phyloP scores from a whole-genome alignment of 2,113 vertebrate genomes.

The Conger conger region DNA sequence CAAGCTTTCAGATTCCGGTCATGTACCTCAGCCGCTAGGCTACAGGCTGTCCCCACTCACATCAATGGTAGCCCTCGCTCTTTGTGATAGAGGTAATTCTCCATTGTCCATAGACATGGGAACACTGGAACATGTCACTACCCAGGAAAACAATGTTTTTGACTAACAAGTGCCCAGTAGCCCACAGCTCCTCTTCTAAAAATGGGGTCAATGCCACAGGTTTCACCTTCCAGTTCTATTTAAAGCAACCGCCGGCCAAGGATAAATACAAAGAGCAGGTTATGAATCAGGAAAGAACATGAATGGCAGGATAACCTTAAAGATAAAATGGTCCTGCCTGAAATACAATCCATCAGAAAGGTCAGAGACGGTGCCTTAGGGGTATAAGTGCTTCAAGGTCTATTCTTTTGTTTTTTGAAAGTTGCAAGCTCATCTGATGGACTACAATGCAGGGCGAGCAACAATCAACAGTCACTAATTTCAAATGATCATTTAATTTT shows the following conservation, averaged over 20 bases:
- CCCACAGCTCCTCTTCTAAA: neutral
- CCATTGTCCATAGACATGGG: no score
- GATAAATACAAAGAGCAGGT: neutral
- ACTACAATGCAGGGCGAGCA: neutral
- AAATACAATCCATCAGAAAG: neutral
- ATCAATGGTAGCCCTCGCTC: no score
- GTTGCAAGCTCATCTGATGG: neutral
- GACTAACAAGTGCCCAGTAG: neutral
- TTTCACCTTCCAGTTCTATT: neutral
- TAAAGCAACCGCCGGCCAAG: neutral
- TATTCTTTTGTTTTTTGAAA: conserved; percentile 38
- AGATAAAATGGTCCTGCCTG: neutral
- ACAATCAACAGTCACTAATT: neutral
- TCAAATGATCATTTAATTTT: neutral
- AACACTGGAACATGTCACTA: neutral
- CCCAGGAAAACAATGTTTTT: neutral
- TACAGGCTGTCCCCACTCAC: no score
- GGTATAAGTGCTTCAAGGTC: conserved; percentile 79
- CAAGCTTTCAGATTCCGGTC: no score
- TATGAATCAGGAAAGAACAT: conserved; percentile 16
- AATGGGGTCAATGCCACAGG: neutral
- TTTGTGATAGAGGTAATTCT: no score
- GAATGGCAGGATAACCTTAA: conserved; percentile 17
- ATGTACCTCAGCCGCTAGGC: no score
- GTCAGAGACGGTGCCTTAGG: conserved; percentile 42